These are phyloP conservation scores for Brachypteracias leptosomus DNA, from an alignment of 2,113 vertebrate genomes.

Conservation along the genomic window DNA sequence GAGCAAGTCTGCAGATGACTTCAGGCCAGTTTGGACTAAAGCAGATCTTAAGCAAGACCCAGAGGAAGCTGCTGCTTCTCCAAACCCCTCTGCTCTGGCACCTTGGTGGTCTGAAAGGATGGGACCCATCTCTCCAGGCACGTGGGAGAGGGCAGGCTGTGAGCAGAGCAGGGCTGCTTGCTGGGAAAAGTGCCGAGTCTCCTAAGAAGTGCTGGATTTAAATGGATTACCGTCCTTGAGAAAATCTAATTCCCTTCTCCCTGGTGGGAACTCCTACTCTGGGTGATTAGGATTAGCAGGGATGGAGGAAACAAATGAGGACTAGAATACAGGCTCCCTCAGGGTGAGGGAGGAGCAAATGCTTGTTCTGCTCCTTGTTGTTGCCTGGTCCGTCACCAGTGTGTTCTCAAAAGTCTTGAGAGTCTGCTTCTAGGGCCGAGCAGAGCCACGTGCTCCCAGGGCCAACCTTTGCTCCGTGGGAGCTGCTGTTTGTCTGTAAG, in stretches of 20 bases:
- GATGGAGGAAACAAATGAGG: background rate
- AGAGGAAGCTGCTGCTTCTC: background rate
- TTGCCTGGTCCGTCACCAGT: background rate
- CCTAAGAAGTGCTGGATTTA: background rate
- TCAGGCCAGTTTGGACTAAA: background rate
- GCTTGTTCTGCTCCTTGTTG: background rate
- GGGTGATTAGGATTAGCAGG: background rate
- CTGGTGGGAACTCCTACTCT: background rate
- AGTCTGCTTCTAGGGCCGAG: background rate
- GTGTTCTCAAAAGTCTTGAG: background rate
- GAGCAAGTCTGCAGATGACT: background rate
- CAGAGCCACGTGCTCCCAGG: background rate
- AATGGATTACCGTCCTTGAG: background rate
- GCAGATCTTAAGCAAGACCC: background rate
- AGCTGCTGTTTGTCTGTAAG: background rate
- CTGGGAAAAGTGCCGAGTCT: background rate
- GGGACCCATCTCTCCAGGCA: rapidly evolving
- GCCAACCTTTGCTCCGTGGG: background rate
- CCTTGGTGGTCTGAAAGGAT: rapidly evolving
- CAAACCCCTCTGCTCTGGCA: background rate
- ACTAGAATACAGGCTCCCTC: background rate
- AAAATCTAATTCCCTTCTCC: background rate
- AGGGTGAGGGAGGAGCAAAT: background rate
- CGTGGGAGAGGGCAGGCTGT: background rate
- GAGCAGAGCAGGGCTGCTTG: rapidly evolving